phyloP scores from a whole-genome alignment of 2,797 vertebrate species.

The Rhynchotus rufescens region DNA sequence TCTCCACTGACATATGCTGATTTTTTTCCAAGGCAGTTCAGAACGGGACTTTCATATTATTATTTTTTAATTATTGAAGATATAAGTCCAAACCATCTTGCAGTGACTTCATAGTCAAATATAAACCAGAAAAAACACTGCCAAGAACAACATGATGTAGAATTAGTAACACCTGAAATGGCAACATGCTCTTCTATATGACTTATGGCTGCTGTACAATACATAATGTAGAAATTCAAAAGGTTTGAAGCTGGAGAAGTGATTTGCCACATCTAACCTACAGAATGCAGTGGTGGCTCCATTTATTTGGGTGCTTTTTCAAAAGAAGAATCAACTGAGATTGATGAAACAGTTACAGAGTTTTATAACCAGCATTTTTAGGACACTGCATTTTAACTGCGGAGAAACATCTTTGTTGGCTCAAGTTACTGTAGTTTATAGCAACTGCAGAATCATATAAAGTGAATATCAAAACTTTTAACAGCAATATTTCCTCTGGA shows the following conservation, averaged over 20 bases:
- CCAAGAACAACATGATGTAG: constrained; percentile 2
- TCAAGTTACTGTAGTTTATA: neutral
- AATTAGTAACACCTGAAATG: neutral
- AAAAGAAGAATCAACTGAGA: neutral
- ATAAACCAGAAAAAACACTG: neutral
- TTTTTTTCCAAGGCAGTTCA: neutral
- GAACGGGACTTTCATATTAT: neutral
- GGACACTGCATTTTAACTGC: neutral
- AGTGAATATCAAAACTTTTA: neutral
- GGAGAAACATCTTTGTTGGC: neutral
- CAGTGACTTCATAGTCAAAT: neutral
- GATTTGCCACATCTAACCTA: neutral
- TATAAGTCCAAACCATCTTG: neutral
- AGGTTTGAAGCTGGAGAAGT: neutral
- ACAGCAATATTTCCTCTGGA: constrained; percentile 3
- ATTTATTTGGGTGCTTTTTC: neutral
- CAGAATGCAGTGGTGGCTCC: neutral
- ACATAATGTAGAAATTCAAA: neutral
- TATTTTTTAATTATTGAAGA: too few species aligned
- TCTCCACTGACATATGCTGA: neutral
- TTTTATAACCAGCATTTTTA: neutral
- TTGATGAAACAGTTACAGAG: neutral
- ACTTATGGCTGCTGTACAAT: neutral
- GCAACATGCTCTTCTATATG: neutral
- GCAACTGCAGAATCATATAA: neutral